phyloP scores from a whole-genome alignment of 2,888 invertebrate genomes.

The Vannuccia rotundouncinata region DNA sequence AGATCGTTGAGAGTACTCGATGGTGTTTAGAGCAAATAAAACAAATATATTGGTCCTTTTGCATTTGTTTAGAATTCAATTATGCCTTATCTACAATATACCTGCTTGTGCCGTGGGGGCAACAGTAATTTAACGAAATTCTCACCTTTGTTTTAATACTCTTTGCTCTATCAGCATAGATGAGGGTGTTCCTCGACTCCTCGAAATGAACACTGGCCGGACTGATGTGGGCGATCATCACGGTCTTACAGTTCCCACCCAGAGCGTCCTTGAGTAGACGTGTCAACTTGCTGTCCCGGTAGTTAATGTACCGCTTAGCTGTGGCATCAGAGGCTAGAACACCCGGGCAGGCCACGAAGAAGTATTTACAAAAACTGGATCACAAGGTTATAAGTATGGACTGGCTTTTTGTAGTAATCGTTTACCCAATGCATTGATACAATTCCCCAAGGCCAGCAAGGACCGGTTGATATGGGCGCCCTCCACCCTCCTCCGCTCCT shows the following conservation, averaged over 20 bases:
- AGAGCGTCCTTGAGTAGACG: conserved; percentile 65
- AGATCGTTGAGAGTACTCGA: too few species aligned
- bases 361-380: too few species aligned
- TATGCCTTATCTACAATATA: too few species aligned
- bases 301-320: conserved; percentile 72
- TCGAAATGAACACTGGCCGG: conserved; percentile 75
- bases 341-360: too few species aligned
- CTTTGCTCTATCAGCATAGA: conserved; percentile 86
- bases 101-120: too few species aligned
- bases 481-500: conserved; percentile 65
- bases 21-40: too few species aligned
- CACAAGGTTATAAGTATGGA: too few species aligned
- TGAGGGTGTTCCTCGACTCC: conserved; percentile 83
- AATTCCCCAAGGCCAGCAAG: conserved; percentile 81
- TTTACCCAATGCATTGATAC: conserved; percentile 81
- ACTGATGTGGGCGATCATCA: conserved; percentile 92
- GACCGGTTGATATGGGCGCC: conserved; percentile 86
- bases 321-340: conserved; percentile 56
- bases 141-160: conserved; percentile 80
- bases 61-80: too few species aligned
- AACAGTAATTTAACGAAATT: not conserved
- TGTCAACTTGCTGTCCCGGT: conserved; percentile 87
- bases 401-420: too few species aligned
- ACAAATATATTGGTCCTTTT: too few species aligned
- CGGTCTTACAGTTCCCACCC: conserved; percentile 80